Percentiles rank a stretch among this genome's conserved stretches.
Conservation (phyloP, 1,140 invertebrate species). For the Hyposmocoma kahamanoa region DNA sequence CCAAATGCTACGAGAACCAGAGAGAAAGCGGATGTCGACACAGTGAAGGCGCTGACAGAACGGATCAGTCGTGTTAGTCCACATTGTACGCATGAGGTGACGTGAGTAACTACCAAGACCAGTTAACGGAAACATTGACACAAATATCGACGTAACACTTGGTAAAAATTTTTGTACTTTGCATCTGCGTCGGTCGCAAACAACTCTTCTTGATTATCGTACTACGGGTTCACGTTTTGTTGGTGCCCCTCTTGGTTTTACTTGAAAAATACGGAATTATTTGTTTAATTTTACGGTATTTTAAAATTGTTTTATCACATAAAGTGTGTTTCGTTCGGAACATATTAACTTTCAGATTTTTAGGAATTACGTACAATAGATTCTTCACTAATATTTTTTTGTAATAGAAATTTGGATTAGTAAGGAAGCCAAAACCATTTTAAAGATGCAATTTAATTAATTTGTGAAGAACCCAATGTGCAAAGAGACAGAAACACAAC, state of each 20-base stretch:
- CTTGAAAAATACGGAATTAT: constrained; percentile 53
- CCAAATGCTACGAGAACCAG: constrained; percentile 55
- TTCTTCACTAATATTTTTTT: constrained; percentile 11
- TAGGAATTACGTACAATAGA: constrained; percentile 5
- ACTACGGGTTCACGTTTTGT: constrained; percentile 46
- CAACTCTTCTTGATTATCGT: constrained; percentile 30
- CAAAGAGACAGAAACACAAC: background rate
- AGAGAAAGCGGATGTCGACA: constrained; percentile 57
- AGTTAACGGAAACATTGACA: constrained; percentile 49
- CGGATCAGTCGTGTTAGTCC: constrained; percentile 52
- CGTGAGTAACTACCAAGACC: constrained; percentile 60
- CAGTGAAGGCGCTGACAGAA: constrained; percentile 39
- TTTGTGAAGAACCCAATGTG: constrained; percentile 19
- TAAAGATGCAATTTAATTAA: background rate
- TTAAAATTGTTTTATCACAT: background rate
- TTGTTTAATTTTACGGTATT: constrained; percentile 5
- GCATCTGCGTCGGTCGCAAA: constrained; percentile 42
- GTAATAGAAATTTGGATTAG: constrained; percentile 11
- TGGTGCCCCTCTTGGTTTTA: constrained; percentile 53
- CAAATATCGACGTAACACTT: constrained; percentile 48
- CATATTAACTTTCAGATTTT: background rate
- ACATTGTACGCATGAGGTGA: constrained; percentile 59
- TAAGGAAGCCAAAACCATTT: constrained; percentile 10
- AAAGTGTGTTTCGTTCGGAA: background rate
- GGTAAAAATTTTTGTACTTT: constrained; percentile 50